A percentile compares a stretch with the other conserved stretches of the same genome.
These are phyloP conservation scores for Brotula barbata DNA, from an alignment of 2,797 vertebrate species.

Conservation along the genomic window DNA sequence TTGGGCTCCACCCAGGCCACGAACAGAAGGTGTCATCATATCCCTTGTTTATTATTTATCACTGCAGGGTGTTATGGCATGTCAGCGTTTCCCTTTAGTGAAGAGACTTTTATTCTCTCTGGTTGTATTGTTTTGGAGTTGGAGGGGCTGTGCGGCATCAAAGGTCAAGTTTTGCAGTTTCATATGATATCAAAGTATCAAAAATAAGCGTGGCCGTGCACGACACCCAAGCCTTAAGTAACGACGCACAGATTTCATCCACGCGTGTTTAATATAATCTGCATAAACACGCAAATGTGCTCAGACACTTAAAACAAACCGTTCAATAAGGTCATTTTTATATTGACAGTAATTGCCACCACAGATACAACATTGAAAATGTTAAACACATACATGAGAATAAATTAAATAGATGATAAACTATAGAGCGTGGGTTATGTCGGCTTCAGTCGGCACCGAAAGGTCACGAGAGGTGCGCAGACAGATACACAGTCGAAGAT, in stretches of 20 bases:
- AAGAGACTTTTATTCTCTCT: background rate
- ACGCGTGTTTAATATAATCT: background rate
- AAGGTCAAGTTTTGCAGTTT: too few relatives aligned
- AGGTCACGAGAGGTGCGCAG: constrained; percentile 58
- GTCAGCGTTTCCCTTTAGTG: background rate
- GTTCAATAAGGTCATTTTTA: background rate
- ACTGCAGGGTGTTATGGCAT: background rate
- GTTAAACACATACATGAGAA: constrained; percentile 15
- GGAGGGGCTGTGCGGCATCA: background rate
- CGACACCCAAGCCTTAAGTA: background rate
- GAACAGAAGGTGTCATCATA: constrained; percentile 17
- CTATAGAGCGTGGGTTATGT: constrained; percentile 34
- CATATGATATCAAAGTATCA: too few relatives aligned
- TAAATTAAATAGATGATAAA: constrained; percentile 4
- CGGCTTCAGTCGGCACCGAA: constrained; percentile 67
- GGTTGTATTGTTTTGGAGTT: background rate
- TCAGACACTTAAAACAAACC: background rate
- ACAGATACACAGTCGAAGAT: too few relatives aligned
- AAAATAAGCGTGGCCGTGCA: background rate
- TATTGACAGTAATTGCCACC: background rate
- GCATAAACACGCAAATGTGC: background rate
- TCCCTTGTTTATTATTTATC: constrained; percentile 19
- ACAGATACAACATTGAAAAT: constrained; percentile 19
- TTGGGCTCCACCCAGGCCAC: constrained; percentile 48
- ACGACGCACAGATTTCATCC: background rate